phyloP scores from a whole-genome alignment of 2,888 invertebrate species.

The Scotopteryx bipunctaria region DNA sequence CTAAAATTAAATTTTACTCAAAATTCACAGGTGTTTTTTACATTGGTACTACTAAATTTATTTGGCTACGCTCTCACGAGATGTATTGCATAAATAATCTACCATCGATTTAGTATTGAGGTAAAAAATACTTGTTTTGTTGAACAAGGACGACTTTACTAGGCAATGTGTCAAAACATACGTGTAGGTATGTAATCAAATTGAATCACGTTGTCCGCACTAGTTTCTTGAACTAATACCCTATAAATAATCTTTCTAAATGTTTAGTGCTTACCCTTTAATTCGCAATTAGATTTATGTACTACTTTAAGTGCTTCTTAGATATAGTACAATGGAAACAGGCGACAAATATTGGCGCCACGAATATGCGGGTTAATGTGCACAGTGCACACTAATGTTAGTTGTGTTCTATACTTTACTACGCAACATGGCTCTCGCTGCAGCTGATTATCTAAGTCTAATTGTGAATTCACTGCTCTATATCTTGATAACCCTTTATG shows the following conservation, averaged over 20 bases:
- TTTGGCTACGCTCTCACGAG: conserved; percentile 1
- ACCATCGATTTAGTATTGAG: conserved; percentile 31
- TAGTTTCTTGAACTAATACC: too few relatives aligned
- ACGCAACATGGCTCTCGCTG: conserved; percentile 30
- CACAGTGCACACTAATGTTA: conserved; percentile 43
- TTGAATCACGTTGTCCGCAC: too few relatives aligned
- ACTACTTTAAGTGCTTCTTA: too few relatives aligned
- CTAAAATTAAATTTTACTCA: conserved; percentile 11
- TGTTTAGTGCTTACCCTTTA: too few relatives aligned
- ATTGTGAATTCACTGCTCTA: conserved; percentile 10
- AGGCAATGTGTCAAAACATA: too few relatives aligned
- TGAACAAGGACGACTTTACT: too few relatives aligned
- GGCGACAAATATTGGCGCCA: conserved; percentile 62
- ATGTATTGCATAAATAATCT: not conserved
- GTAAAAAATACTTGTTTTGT: too few relatives aligned
- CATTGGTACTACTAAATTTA: not conserved
- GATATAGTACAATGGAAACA: conserved; percentile 50
- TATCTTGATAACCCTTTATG: conserved; percentile 3
- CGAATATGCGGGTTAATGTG: conserved; percentile 70
- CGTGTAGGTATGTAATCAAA: too few relatives aligned
- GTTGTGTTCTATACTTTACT: conserved; percentile 40
- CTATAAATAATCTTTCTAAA: too few relatives aligned
- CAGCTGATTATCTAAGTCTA: conserved; percentile 42
- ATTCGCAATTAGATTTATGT: too few relatives aligned
- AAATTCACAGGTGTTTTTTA: conserved; percentile 6